Base-by-base conservation (phyloP, 2,113 vertebrate genomes). In the Pycnonotus jocosus region DNA sequence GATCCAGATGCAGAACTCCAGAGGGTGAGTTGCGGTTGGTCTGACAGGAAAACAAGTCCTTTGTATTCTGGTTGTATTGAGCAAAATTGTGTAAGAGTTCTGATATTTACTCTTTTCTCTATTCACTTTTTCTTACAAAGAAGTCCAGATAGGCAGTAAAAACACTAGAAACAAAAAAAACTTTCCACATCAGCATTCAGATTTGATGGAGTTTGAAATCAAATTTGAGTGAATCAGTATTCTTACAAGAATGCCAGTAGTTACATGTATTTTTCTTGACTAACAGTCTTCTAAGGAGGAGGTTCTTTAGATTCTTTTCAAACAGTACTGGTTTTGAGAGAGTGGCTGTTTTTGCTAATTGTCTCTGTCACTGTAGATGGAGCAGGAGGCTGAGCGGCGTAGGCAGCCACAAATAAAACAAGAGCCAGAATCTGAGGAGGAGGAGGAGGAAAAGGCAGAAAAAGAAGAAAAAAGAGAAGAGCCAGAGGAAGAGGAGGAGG, bases 1-100 rank as follows among this genome's bases (percentile, higher is more conserved):
- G 99, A 99, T 97, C 99, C 99, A 77, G 99, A 99, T 95, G 99
- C 99, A 66, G 99, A 99, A 94, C 98, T 99, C 38, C 99, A 99
- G 97, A 99, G 99, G 98, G 99, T 99, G 94, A 92, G 98, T 91
- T 92, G 58, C 7, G 58, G 22, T 50, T 86, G 10, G 12, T 87
- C 20, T 95, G 60, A 79, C 14, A 68, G 38, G 47, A 21, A 25
- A 12, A 56, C 15, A 19, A 72, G 5, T 28, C 10, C 7, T 85
- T 92, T 31, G 12, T 76, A 40, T 76, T 86, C 33, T 91, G 51
- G 22, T 81, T 60, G 8, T 65, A 17, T 40, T 77, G 68, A 54
- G 74, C 28, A 58, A 71, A 90, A 69, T 11, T 31, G 6, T 38
- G 10, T 56, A 25, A 74, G 33, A 57, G 23, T 65, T 22, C 7